These are phyloP conservation scores for Rhinella marina DNA, from an alignment of 2,797 vertebrate genomes.

Conservation along the genomic window DNA sequence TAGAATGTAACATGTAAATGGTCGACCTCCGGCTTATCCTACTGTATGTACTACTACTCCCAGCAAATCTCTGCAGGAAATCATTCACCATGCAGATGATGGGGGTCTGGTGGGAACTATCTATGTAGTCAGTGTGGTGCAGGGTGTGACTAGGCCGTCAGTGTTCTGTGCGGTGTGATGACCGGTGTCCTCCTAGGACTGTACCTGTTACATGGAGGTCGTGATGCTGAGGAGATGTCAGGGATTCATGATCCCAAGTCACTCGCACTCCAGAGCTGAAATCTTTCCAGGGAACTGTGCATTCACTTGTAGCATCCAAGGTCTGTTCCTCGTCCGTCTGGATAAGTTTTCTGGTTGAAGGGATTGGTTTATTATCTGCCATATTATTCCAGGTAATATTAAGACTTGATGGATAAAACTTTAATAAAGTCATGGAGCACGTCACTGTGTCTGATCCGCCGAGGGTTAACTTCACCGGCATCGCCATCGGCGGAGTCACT, in stretches of 20 bases:
- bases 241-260: slow-evolving; percentile 37
- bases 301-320: slow-evolving; percentile 36
- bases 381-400: neutral
- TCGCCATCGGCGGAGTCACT: neutral
- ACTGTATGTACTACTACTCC: too few species aligned
- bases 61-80: too few species aligned
- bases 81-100: too few species aligned
- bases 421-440: neutral
- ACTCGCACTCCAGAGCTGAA: neutral
- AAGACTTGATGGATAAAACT: slow-evolving; percentile 7
- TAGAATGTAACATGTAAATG: too few species aligned
- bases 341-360: slow-evolving; percentile 11
- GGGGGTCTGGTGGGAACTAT: too few species aligned
- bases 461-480: neutral
- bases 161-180: too few species aligned
- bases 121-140: too few species aligned
- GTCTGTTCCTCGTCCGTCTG: slow-evolving; percentile 7
- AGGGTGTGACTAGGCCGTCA: too few species aligned
- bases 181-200: too few species aligned
- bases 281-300: neutral
- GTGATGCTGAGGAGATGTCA: neutral
- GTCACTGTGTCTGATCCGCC: neutral
- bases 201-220: slow-evolving; percentile 21
- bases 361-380: neutral
- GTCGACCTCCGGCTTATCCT: too few species aligned